phyloP scores from a whole-genome alignment of 1,140 invertebrate genomes.

The Drosophila mojavensis region DNA sequence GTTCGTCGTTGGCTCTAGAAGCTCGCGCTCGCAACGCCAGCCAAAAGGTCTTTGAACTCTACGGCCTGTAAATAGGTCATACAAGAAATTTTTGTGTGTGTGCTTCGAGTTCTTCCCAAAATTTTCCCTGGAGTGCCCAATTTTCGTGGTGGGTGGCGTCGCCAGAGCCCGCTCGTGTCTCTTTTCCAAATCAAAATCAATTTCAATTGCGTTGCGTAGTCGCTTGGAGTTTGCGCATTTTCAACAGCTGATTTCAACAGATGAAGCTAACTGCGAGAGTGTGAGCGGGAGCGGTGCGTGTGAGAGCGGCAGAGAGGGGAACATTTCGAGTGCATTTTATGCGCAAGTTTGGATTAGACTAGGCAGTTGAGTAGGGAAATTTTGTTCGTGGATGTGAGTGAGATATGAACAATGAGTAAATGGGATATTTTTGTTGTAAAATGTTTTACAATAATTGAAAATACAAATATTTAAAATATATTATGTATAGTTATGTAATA shows the following conservation, averaged over 20 bases:
- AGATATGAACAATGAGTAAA: neutral
- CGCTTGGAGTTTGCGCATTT: slow-evolving; percentile 70
- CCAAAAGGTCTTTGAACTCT: slow-evolving; percentile 71
- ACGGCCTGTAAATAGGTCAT: slow-evolving; percentile 71
- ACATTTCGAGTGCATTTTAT: slow-evolving; percentile 26
- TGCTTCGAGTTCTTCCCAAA: slow-evolving; percentile 41
- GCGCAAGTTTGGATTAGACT: slow-evolving; percentile 38
- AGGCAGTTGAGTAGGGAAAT: neutral
- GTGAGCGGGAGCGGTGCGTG: too few relatives aligned
- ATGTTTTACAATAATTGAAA: neutral
- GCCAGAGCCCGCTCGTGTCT: slow-evolving; percentile 6
- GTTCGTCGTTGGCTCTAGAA: neutral
- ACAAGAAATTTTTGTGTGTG: slow-evolving; percentile 33
- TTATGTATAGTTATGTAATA: neutral
- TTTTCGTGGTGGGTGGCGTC: slow-evolving; percentile 41
- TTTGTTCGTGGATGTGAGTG: neutral
- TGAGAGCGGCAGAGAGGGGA: slow-evolving; percentile 2
- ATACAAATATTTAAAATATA: neutral
- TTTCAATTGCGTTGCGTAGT: slow-evolving; percentile 74
- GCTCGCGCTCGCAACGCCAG: neutral
- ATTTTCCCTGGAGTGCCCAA: slow-evolving; percentile 44
- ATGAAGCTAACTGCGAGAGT: neutral
- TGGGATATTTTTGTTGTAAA: neutral
- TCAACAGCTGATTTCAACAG: slow-evolving; percentile 49
- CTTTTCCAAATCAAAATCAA: slow-evolving; percentile 49